Evolutionary conservation across 2,888 invertebrate species (phyloP).

Genomic region (Drosophila subsilvestris): DNA sequence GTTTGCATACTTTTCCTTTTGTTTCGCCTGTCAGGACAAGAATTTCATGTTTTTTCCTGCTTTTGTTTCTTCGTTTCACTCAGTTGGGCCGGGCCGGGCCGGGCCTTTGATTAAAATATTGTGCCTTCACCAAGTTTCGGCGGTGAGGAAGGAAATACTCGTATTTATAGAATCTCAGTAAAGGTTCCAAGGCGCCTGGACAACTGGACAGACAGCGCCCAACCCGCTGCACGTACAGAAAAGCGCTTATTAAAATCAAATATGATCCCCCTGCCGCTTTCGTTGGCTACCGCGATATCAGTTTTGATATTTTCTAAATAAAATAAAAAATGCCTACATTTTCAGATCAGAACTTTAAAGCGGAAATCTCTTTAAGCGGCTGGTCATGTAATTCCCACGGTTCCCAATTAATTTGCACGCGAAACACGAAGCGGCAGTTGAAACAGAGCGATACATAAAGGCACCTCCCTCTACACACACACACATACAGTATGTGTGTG

Average conservation of each 20-base stretch:
- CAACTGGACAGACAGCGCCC: neutral
- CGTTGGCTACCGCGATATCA: no score
- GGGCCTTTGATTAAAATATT: constrained; percentile 27
- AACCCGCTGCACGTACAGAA: neutral
- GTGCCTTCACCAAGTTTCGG: neutral
- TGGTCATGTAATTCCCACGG: constrained; percentile 14
- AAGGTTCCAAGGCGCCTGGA: neutral
- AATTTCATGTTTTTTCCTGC: constrained; percentile 50
- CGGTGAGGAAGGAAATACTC: neutral
- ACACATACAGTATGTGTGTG: neutral
- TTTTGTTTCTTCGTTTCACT: constrained; percentile 10
- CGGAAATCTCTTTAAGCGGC: neutral
- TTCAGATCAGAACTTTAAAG: neutral
- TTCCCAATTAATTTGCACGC: constrained; percentile 24
- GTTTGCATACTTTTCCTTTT: constrained; percentile 64
- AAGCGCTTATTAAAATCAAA: constrained; percentile 40
- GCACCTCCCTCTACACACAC: neutral
- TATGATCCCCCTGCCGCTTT: constrained; percentile 18
- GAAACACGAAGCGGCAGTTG: neutral
- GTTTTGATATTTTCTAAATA: no score
- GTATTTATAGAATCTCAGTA: constrained; percentile 11
- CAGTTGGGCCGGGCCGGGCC: constrained; percentile 12
- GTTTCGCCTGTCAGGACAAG: constrained; percentile 51
- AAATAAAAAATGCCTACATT: no score
- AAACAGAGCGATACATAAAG: neutral